Percentiles rank a stretch among this genome's conserved stretches.
phyloP scores from a whole-genome alignment of 2,113 vertebrate species.

The Corythaeola cristata region DNA sequence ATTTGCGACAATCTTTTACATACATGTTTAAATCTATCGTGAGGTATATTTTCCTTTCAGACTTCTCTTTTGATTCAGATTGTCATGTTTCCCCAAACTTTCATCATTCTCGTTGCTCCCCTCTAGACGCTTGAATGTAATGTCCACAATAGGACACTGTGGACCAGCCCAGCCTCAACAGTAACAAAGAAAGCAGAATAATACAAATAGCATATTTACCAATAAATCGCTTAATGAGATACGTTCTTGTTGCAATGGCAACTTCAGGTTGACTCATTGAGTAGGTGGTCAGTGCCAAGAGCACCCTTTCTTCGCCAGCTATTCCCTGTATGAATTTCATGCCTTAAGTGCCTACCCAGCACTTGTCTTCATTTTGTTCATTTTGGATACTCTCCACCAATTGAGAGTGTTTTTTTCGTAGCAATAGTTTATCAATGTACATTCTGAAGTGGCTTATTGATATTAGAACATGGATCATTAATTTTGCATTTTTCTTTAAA shows the following conservation, averaged over 20 bases:
- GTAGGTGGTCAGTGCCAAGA: not conserved
- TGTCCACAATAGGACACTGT: not conserved
- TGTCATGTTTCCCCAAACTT: not conserved
- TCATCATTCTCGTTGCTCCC: not conserved
- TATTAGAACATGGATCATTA: slow-evolving; percentile 1
- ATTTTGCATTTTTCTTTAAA: slow-evolving; percentile 23
- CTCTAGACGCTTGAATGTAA: not conserved
- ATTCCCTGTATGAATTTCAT: not conserved
- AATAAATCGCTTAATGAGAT: not conserved
- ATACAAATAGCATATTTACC: not conserved
- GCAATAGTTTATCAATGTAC: not conserved
- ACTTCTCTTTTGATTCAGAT: not conserved
- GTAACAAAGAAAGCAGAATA: not conserved
- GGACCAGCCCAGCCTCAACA: not conserved
- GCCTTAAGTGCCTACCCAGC: not conserved
- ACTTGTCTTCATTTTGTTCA: not conserved
- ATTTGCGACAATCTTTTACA: not conserved
- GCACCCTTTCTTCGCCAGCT: not conserved
- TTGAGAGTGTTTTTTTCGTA: not conserved
- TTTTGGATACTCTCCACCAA: not conserved
- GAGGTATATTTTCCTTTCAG: not conserved
- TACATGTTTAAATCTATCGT: not conserved
- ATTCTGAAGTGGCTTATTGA: not conserved
- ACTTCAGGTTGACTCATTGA: not conserved
- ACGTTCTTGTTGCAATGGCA: not conserved